Percentiles rank a stretch among this genome's conserved stretches.
These are phyloP conservation scores for Dicyrtomina minuta DNA, from an alignment of 2,888 invertebrate genomes.

Conservation along the genomic window DNA sequence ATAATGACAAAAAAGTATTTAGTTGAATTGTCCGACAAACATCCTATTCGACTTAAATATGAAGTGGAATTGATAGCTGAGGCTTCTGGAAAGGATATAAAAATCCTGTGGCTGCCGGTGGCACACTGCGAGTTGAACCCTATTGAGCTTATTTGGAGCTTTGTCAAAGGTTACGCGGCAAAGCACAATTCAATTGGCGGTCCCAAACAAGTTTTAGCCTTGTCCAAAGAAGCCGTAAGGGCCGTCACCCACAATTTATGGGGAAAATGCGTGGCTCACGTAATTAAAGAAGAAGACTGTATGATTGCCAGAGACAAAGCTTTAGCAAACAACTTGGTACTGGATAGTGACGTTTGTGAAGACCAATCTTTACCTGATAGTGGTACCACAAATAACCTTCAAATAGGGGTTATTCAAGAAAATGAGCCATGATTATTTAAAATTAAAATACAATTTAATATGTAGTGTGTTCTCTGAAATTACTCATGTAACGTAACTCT, in stretches of 20 bases:
- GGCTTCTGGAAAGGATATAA: background rate
- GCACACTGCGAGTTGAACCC: conserved; percentile 9
- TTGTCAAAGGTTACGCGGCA: background rate
- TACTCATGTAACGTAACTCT: too few relatives aligned
- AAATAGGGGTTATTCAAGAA: too few relatives aligned
- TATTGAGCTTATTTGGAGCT: background rate
- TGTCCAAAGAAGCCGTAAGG: background rate
- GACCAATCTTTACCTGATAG: too few relatives aligned
- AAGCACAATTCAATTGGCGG: background rate
- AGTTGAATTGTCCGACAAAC: background rate
- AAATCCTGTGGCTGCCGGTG: too few relatives aligned
- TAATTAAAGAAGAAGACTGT: background rate
- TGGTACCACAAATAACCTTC: too few relatives aligned
- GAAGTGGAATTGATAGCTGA: background rate
- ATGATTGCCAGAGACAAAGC: background rate
- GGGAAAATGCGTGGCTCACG: background rate
- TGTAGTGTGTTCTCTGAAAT: too few relatives aligned
- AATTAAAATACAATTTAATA: too few relatives aligned
- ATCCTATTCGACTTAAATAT: background rate
- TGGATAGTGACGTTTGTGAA: too few relatives aligned
- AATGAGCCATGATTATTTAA: too few relatives aligned
- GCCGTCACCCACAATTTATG: background rate
- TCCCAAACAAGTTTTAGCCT: background rate
- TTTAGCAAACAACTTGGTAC: background rate
- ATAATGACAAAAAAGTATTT: too few relatives aligned